A percentile compares a stretch with the other conserved stretches of the same genome.
These are phyloP conservation scores for Tachysurus fulvidraco DNA, from an alignment of 2,113 vertebrate species.

Conservation along the genomic window DNA sequence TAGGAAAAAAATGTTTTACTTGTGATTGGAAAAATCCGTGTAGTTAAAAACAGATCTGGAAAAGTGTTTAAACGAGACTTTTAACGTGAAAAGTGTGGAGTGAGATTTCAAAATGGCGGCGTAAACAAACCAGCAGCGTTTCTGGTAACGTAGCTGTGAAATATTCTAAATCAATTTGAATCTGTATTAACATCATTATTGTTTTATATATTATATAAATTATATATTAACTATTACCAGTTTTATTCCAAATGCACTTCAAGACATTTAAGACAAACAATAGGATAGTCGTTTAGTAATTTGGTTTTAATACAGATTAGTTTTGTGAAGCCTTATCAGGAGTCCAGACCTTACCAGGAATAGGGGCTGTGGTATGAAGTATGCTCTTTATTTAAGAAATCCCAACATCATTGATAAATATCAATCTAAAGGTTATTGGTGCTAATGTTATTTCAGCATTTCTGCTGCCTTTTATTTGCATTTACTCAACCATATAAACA, in stretches of 20 bases:
- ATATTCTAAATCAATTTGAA: not conserved
- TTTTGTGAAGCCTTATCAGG: not conserved
- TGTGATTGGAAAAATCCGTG: not conserved
- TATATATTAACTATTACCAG: not conserved
- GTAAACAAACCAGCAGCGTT: not conserved
- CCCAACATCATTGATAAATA: not conserved
- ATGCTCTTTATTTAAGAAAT: not conserved
- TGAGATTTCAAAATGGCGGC: not conserved
- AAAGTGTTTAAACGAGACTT: not conserved
- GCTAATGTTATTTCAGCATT: not conserved
- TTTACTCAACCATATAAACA: not conserved
- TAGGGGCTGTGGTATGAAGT: not conserved
- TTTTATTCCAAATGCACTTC: not conserved
- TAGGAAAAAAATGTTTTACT: not conserved
- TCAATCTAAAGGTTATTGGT: not conserved
- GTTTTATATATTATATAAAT: not conserved
- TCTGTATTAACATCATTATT: not conserved
- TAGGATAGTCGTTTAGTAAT: not conserved
- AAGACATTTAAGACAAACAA: too few species aligned
- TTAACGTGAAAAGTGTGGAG: not conserved
- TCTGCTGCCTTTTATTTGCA: not conserved
- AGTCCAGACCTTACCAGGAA: not conserved
- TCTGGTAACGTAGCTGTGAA: constrained; percentile 12
- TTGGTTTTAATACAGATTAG: not conserved
- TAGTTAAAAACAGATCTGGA: not conserved